Conservation (phyloP, 2,113 vertebrate species). For the Octodon degus region DNA sequence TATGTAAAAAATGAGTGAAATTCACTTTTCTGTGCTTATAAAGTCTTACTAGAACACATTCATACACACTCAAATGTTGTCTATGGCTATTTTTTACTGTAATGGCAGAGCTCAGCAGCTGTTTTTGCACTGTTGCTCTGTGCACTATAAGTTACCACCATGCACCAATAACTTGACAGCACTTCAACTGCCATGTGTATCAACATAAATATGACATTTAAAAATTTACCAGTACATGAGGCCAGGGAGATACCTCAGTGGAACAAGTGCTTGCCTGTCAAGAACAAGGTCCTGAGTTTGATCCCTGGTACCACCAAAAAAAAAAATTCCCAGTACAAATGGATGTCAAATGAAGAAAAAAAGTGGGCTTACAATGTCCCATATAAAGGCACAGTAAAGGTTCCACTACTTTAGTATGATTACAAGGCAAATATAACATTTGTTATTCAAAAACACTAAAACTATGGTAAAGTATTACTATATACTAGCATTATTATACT, state of each 20-base stretch:
- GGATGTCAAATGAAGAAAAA: conserved; percentile 25
- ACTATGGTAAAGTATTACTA: conserved; percentile 39
- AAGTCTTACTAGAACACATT: neutral
- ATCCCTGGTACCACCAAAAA: too few relatives aligned
- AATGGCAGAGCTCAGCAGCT: neutral
- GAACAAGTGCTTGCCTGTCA: too few relatives aligned
- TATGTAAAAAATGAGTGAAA: conserved; percentile 15
- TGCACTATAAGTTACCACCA: neutral
- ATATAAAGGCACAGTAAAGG: conserved; percentile 9
- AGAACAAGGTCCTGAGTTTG: too few relatives aligned
- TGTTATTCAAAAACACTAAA: neutral
- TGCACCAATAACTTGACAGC: neutral
- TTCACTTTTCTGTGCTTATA: neutral
- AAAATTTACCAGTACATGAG: neutral
- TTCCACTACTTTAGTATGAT: neutral
- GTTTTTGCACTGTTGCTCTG: too few relatives aligned
- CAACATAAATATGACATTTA: conserved; percentile 6
- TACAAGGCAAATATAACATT: neutral
- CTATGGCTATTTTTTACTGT: neutral
- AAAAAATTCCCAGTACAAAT: neutral
- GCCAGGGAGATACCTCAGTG: too few relatives aligned
- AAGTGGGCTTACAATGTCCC: neutral
- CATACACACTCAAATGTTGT: neutral
- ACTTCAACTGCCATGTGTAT: conserved; percentile 5
- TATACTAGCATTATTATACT: neutral